A percentile compares a stretch with the other conserved stretches of the same genome.
Conservation (phyloP, 1,140 invertebrate species). For the Drosophila trapezifrons region DNA sequence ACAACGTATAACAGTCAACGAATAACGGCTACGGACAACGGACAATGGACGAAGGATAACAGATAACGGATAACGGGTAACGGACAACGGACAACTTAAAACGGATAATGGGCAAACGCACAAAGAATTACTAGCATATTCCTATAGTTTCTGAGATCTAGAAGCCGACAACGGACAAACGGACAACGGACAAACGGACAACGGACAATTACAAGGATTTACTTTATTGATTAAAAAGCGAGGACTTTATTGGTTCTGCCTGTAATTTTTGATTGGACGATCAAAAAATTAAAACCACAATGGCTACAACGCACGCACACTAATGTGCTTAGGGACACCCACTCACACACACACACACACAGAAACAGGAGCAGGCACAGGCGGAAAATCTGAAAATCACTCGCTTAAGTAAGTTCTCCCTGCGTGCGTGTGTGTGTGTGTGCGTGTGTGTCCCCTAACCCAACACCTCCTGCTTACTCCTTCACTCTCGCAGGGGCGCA, state of each 20-base stretch:
- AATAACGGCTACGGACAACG: too few species aligned
- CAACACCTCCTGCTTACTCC: slow-evolving; percentile 8
- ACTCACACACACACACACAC: not conserved
- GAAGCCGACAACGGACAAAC: not conserved
- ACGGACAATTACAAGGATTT: too few species aligned
- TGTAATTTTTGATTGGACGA: slow-evolving; percentile 29
- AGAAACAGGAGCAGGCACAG: slow-evolving; percentile 14
- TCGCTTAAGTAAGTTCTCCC: slow-evolving; percentile 71
- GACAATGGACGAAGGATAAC: too few species aligned
- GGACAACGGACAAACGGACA: not conserved
- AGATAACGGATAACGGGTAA: too few species aligned
- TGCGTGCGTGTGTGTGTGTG: slow-evolving; percentile 18
- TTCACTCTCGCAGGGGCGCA: too few species aligned
- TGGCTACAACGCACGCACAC: slow-evolving; percentile 17
- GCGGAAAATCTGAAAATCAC: slow-evolving; percentile 78
- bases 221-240: not conserved
- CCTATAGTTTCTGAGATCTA: too few species aligned
- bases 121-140: too few species aligned
- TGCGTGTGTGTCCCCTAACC: slow-evolving; percentile 32
- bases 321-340: slow-evolving; percentile 15
- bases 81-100: too few species aligned
- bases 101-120: too few species aligned
- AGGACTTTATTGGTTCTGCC: not conserved
- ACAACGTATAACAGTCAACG: too few species aligned
- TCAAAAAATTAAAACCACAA: slow-evolving; percentile 66